A percentile compares a stretch with the other conserved stretches of the same genome.
phyloP scores from a whole-genome alignment of 2,888 invertebrate species.

The Diogma glabrata region DNA sequence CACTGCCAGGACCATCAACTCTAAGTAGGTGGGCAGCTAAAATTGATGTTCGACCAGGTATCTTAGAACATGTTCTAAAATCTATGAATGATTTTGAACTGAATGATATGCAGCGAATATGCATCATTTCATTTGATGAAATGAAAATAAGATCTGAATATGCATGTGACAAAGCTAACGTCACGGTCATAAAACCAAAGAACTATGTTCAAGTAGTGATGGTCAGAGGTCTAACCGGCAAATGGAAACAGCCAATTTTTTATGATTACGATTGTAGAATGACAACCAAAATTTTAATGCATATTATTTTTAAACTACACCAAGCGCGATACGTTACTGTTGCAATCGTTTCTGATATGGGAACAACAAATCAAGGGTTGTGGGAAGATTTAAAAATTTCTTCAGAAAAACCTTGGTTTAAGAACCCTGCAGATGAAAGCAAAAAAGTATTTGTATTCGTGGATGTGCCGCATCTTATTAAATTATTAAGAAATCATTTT shows the following conservation, averaged over 20 bases:
- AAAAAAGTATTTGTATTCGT: too few species aligned
- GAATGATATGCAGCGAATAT: slow-evolving; percentile 14
- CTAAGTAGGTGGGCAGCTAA: slow-evolving; percentile 11
- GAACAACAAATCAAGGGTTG: too few species aligned
- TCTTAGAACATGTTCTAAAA: not conserved
- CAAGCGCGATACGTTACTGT: too few species aligned
- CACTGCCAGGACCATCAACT: slow-evolving; percentile 10
- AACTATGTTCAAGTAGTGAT: slow-evolving; percentile 15
- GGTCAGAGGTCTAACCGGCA: slow-evolving; percentile 11
- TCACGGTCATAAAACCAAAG: slow-evolving; percentile 12
- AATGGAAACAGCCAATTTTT: too few species aligned
- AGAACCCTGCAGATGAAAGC: too few species aligned
- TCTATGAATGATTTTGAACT: too few species aligned
- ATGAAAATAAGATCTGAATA: slow-evolving; percentile 16
- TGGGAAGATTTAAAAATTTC: too few species aligned
- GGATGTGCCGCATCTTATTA: too few species aligned
- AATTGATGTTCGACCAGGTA: slow-evolving; percentile 8
- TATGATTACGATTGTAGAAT: slow-evolving; percentile 14
- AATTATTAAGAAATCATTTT: too few species aligned
- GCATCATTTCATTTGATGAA: slow-evolving; percentile 14
- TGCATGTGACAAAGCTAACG: slow-evolving; percentile 12
- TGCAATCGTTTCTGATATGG: too few species aligned
- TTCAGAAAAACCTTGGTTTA: too few species aligned
- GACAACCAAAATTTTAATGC: slow-evolving; percentile 3
- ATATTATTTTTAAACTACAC: slow-evolving; percentile 16